Evolutionary conservation across 2,797 vertebrate genomes (phyloP).

Genomic region (Aselliscus stoliczkanus): DNA sequence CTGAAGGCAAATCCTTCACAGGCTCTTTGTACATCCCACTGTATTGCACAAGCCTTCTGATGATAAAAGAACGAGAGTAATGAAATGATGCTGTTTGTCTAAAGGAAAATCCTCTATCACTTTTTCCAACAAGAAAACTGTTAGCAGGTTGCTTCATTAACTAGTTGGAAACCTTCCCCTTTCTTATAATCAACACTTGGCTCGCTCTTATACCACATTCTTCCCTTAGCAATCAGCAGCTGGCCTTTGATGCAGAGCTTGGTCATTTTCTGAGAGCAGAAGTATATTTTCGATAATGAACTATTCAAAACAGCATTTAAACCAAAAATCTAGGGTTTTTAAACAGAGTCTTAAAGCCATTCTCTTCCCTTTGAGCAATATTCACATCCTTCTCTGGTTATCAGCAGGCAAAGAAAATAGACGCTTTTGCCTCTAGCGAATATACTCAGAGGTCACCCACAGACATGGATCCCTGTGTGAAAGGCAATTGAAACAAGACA

Average conservation of each 20-base stretch:
- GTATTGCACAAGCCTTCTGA: background rate
- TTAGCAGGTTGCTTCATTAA: slow-evolving; percentile 55
- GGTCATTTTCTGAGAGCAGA: slow-evolving; percentile 41
- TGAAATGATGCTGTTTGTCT: background rate
- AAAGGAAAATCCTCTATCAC: slow-evolving; percentile 28
- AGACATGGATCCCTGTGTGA: background rate
- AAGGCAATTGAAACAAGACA: background rate
- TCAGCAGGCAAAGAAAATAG: slow-evolving; percentile 44
- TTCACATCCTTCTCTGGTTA: background rate
- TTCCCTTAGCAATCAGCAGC: slow-evolving; percentile 20
- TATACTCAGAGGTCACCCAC: background rate
- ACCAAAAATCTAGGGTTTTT: background rate
- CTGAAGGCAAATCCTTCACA: background rate
- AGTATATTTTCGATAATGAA: slow-evolving; percentile 60
- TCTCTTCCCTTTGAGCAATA: slow-evolving; percentile 20
- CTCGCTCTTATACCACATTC: background rate
- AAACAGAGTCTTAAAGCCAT: slow-evolving; percentile 14
- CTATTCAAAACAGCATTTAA: slow-evolving; percentile 50
- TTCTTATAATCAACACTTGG: slow-evolving; percentile 4
- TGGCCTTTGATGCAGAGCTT: slow-evolving; percentile 31
- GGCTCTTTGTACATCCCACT: background rate
- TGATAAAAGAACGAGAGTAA: background rate
- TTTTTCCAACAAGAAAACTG: slow-evolving; percentile 25
- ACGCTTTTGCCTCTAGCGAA: slow-evolving; percentile 9
- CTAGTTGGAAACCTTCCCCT: slow-evolving; percentile 27